Evolutionary conservation across 2,113 vertebrate species (phyloP).

Genomic region (Odocoileus hemionus): DNA sequence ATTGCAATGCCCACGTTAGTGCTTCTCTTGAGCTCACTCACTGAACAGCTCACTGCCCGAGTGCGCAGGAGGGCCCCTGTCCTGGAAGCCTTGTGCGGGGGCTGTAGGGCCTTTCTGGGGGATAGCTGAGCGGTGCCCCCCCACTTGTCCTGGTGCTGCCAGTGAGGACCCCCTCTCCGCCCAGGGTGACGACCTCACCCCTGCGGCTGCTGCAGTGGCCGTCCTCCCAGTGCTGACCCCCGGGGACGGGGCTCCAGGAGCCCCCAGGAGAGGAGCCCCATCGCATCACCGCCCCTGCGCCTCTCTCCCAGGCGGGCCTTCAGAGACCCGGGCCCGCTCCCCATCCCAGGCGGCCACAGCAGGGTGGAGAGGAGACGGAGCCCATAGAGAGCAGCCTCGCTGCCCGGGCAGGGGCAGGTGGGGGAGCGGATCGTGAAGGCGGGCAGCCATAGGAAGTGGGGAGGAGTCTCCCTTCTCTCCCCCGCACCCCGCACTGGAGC

Average conservation of each 20-base stretch:
- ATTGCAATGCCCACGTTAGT: rapidly evolving
- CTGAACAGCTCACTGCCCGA: rapidly evolving
- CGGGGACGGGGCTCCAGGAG: not conserved
- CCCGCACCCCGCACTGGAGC: rapidly evolving
- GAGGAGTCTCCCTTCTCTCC: not conserved
- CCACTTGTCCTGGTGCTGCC: not conserved
- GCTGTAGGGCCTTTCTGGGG: rapidly evolving
- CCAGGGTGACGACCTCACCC: not conserved
- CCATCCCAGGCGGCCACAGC: not conserved
- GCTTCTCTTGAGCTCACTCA: rapidly evolving
- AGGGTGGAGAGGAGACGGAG: not conserved
- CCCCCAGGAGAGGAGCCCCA: not conserved
- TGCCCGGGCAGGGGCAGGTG: no score
- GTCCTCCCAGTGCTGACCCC: rapidly evolving
- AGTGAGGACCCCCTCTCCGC: rapidly evolving
- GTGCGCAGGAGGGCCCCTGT: rapidly evolving
- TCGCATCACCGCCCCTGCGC: rapidly evolving
- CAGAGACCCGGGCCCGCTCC: no score
- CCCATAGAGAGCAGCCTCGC: not conserved
- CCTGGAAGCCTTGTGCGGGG: not conserved
- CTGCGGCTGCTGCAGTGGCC: rapidly evolving
- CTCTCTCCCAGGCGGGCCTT: not conserved
- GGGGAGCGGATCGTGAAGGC: rapidly evolving
- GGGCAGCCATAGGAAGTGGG: rapidly evolving
- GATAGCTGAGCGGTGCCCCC: rapidly evolving